phyloP scores from a whole-genome alignment of 2,113 vertebrate species.

The Ginglymostoma cirratum region DNA sequence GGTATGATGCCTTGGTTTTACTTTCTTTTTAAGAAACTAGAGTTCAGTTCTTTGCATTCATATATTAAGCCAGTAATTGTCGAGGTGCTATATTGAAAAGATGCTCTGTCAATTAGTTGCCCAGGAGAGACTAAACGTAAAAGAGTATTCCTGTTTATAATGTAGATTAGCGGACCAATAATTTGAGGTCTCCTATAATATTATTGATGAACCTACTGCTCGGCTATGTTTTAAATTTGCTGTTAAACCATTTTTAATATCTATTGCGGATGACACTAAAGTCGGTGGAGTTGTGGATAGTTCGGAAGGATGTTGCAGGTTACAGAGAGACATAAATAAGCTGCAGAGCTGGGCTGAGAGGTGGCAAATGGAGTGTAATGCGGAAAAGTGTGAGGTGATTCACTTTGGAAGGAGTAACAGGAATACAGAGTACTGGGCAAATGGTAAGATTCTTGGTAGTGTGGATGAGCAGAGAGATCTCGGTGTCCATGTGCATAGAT shows the following conservation, averaged over 20 bases:
- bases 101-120: not conserved
- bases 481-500: too few species aligned
- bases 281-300: too few species aligned
- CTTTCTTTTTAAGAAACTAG: not conserved
- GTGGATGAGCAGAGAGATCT: too few species aligned
- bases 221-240: not conserved
- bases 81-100: not conserved
- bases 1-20: conserved; percentile 50
- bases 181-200: not conserved
- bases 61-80: not conserved
- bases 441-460: too few species aligned
- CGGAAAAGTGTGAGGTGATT: too few species aligned
- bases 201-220: not conserved
- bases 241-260: not conserved
- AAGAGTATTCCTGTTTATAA: not conserved
- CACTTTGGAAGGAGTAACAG: too few species aligned
- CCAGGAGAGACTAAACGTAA: not conserved
- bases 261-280: too few species aligned
- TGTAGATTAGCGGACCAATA: not conserved
- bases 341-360: too few species aligned
- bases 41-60: not conserved
- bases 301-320: too few species aligned
- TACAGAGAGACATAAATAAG: too few species aligned
- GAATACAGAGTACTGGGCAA: too few species aligned
- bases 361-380: too few species aligned